Conservation (phyloP, 2,113 vertebrate species). For the Odocoileus hemionus region DNA sequence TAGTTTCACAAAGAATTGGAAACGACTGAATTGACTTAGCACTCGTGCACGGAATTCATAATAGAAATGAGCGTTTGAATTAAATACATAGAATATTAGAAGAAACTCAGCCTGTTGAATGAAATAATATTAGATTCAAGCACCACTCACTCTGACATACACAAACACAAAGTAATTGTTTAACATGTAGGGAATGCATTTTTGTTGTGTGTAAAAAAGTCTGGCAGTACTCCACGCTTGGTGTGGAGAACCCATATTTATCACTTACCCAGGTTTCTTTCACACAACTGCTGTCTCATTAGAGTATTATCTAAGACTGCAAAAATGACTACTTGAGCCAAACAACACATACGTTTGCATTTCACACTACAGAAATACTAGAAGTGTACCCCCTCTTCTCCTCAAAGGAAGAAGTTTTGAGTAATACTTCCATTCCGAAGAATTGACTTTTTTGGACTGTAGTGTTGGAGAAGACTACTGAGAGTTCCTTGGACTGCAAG, state of each 20-base stretch:
- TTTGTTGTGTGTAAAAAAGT: neutral
- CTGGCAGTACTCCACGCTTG: neutral
- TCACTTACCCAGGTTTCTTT: neutral
- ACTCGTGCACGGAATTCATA: neutral
- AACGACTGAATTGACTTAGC: neutral
- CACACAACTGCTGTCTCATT: neutral
- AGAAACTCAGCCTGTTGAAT: neutral
- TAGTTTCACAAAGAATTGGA: neutral
- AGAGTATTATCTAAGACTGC: neutral
- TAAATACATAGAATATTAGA: neutral
- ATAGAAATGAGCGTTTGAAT: neutral
- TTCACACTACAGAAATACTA: neutral
- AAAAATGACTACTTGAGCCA: neutral
- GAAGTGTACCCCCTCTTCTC: neutral
- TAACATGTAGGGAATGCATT: neutral
- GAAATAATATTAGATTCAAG: neutral
- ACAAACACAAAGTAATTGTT: neutral
- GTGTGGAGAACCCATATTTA: neutral
- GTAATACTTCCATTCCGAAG: neutral
- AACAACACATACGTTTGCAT: neutral
- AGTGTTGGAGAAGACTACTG: neutral
- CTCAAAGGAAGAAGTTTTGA: neutral
- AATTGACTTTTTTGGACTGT: neutral
- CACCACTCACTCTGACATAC: neutral
- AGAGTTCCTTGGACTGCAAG: neutral